Evolutionary conservation across 2,797 vertebrate species (phyloP).

Genomic region (Sebastes taczanowskii): DNA sequence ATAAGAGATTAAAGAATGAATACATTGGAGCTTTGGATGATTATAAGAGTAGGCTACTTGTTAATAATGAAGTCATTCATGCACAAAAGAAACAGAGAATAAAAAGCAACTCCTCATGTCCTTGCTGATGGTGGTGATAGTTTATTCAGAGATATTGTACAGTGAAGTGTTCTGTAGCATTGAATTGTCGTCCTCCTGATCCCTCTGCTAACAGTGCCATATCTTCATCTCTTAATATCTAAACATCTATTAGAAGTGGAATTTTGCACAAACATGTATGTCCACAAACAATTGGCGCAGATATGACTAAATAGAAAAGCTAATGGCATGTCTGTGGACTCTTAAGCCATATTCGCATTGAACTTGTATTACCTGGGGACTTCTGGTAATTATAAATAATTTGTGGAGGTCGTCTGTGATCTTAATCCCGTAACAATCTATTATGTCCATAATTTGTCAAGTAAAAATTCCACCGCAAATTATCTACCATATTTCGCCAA

Average conservation of each 20-base stretch:
- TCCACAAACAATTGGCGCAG: neutral
- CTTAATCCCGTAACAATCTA: no score
- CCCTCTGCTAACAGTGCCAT: no score
- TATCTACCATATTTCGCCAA: neutral
- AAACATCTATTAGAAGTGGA: neutral
- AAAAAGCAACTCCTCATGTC: neutral
- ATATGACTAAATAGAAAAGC: neutral
- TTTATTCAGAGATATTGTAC: neutral
- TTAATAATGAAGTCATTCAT: neutral
- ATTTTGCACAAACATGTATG: neutral
- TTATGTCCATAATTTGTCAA: no score
- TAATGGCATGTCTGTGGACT: neutral
- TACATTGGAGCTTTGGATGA: neutral
- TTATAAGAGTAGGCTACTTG: neutral
- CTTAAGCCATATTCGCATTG: neutral
- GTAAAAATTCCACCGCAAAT: neutral
- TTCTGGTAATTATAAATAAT: neutral
- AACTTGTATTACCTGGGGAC: neutral
- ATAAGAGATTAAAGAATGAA: no score
- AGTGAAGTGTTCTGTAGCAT: neutral
- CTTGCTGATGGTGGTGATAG: neutral
- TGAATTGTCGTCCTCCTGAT: neutral
- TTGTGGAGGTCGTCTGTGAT: neutral
- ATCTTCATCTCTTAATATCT: neutral
- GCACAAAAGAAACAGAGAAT: neutral